Conservation (phyloP, 2,888 invertebrate genomes). For the Rhorus exstirpatorius region DNA sequence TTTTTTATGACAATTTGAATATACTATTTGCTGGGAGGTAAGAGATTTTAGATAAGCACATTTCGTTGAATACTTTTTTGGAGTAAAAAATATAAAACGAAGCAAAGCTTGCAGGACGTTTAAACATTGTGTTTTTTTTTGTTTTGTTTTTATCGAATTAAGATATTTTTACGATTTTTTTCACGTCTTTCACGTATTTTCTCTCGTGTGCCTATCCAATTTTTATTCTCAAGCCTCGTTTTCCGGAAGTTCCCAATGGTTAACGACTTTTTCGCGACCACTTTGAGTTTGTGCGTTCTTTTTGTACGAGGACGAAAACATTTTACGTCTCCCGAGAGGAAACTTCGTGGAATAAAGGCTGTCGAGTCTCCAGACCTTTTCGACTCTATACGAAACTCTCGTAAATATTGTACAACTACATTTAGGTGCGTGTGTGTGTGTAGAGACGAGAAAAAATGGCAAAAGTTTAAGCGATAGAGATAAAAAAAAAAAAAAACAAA, state of each 20-base stretch:
- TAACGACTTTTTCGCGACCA: constrained; percentile 40
- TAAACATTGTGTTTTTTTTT: too few relatives aligned
- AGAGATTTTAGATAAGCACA: too few relatives aligned
- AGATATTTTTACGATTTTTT: background rate
- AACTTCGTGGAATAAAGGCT: constrained; percentile 48
- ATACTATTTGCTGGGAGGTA: too few relatives aligned
- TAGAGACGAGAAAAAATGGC: too few relatives aligned
- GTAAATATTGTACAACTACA: background rate
- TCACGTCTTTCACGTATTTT: constrained; percentile 29
- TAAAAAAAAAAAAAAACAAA: too few relatives aligned
- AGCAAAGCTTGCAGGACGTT: too few relatives aligned
- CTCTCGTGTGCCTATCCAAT: constrained; percentile 36
- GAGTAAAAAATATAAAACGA: too few relatives aligned
- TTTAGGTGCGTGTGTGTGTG: background rate
- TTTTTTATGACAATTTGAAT: too few relatives aligned
- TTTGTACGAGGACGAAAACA: constrained; percentile 39
- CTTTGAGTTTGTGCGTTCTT: background rate
- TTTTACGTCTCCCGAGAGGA: constrained; percentile 62
- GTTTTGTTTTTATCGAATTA: constrained; percentile 20
- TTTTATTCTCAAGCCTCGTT: constrained; percentile 59
- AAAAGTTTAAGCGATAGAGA: too few relatives aligned
- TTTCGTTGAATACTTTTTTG: too few relatives aligned
- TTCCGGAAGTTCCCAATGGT: constrained; percentile 39
- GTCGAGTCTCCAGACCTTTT: constrained; percentile 21
- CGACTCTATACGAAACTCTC: constrained; percentile 5